Conservation (phyloP, 2,113 vertebrate genomes). For the Coreoperca whiteheadi region DNA sequence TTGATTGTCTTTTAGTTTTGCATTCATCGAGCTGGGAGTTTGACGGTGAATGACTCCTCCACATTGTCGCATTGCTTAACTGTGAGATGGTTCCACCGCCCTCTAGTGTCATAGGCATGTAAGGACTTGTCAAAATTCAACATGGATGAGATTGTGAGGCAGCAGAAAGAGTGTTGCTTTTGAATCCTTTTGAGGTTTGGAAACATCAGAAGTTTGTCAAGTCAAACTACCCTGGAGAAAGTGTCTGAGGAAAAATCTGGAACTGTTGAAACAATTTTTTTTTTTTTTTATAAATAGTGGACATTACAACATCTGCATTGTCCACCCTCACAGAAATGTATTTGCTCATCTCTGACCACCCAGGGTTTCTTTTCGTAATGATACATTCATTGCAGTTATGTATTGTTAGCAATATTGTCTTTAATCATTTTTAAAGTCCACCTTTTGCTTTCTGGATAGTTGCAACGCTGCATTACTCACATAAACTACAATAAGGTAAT, state of each 20-base stretch:
- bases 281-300: slow-evolving; percentile 39
- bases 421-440: slow-evolving; percentile 23
- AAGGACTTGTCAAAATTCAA: slow-evolving; percentile 47
- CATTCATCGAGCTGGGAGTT: slow-evolving; percentile 64
- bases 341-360: slow-evolving; percentile 42
- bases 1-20: slow-evolving; percentile 65
- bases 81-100: slow-evolving; percentile 53
- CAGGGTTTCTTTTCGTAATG: slow-evolving; percentile 32
- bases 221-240: slow-evolving; percentile 18
- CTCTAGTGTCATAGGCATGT: slow-evolving; percentile 63
- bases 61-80: slow-evolving; percentile 42
- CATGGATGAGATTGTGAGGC: slow-evolving; percentile 33
- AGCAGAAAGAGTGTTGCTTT: slow-evolving; percentile 21
- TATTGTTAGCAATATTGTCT: slow-evolving; percentile 29
- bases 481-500: slow-evolving; percentile 37
- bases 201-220: slow-evolving; percentile 17
- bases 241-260: slow-evolving; percentile 14
- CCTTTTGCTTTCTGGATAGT: slow-evolving; percentile 35
- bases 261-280: slow-evolving; percentile 45
- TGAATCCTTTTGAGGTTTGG: slow-evolving; percentile 9
- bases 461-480: slow-evolving; percentile 20
- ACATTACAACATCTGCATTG: slow-evolving; percentile 37
- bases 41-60: slow-evolving; percentile 49
- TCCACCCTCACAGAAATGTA: slow-evolving; percentile 11
- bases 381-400: slow-evolving; percentile 31